Percentiles rank a stretch among this genome's conserved stretches.
phyloP scores from a whole-genome alignment of 2,888 invertebrate genomes.

The Ectropis crepuscularia region DNA sequence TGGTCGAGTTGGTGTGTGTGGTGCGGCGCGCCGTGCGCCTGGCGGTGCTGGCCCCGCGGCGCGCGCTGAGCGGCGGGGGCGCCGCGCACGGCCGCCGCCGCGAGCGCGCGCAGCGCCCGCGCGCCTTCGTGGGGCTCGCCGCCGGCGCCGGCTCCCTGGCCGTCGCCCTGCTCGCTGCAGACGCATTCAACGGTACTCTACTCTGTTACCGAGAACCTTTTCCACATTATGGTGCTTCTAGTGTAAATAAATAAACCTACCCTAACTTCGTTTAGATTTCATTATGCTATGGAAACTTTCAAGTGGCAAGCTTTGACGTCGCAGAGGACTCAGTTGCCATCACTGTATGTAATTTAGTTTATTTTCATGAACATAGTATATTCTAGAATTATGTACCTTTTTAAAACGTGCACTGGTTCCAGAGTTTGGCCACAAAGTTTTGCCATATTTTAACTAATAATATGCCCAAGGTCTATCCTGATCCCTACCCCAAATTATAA shows the following conservation, averaged over 20 bases:
- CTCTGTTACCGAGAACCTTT: not conserved
- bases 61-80: slow-evolving; percentile 13
- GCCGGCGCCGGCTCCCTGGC: slow-evolving; percentile 61
- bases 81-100: slow-evolving; percentile 32
- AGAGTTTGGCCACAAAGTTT: not conserved
- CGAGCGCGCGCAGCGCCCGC: slow-evolving; percentile 18
- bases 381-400: too few relatives aligned
- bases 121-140: slow-evolving; percentile 24
- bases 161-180: slow-evolving; percentile 70
- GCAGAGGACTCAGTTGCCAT: too few relatives aligned
- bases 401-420: not conserved
- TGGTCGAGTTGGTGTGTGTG: slow-evolving; percentile 24
- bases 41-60: slow-evolving; percentile 45
- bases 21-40: slow-evolving; percentile 51
- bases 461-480: too few relatives aligned
- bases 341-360: too few relatives aligned
- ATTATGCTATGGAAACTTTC: too few relatives aligned
- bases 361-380: too few relatives aligned
- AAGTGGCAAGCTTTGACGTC: too few relatives aligned
- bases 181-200: slow-evolving; percentile 68
- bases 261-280: too few relatives aligned
- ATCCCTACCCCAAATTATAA: too few relatives aligned
- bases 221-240: too few relatives aligned
- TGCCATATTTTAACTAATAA: too few relatives aligned
- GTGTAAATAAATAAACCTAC: too few relatives aligned